These are phyloP conservation scores for Leptocoma aspasia DNA, from an alignment of 2,113 vertebrate genomes.

Conservation along the genomic window DNA sequence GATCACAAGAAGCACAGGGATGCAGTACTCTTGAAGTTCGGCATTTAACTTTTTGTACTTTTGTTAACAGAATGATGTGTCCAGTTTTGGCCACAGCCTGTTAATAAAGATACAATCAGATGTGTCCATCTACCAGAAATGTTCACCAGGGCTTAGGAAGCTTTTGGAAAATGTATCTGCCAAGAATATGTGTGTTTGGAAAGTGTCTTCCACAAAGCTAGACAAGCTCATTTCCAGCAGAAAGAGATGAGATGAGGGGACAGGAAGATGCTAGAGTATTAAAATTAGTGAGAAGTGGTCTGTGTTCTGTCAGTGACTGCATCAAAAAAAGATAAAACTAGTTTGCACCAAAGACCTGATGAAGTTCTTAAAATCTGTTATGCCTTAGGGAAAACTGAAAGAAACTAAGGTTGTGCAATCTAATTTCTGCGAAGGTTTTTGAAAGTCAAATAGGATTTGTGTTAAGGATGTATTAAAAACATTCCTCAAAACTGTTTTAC, in stretches of 20 bases:
- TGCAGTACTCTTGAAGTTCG: background rate
- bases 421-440: background rate
- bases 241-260: background rate
- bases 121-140: background rate
- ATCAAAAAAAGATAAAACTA: background rate
- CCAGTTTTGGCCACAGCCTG: background rate
- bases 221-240: background rate
- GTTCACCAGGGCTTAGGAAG: background rate
- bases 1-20: background rate
- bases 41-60: rapidly evolving
- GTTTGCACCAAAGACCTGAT: background rate
- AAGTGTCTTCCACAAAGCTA: background rate
- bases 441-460: background rate
- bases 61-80: background rate
- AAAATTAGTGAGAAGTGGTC: background rate
- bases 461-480: background rate
- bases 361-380: background rate
- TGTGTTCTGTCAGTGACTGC: background rate
- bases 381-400: background rate
- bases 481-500: background rate
- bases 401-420: background rate
- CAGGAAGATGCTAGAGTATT: background rate
- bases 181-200: background rate
- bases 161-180: background rate
- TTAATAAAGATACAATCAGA: background rate